Conservation (phyloP, 1,140 invertebrate genomes). For the Vanessa atalanta region DNA sequence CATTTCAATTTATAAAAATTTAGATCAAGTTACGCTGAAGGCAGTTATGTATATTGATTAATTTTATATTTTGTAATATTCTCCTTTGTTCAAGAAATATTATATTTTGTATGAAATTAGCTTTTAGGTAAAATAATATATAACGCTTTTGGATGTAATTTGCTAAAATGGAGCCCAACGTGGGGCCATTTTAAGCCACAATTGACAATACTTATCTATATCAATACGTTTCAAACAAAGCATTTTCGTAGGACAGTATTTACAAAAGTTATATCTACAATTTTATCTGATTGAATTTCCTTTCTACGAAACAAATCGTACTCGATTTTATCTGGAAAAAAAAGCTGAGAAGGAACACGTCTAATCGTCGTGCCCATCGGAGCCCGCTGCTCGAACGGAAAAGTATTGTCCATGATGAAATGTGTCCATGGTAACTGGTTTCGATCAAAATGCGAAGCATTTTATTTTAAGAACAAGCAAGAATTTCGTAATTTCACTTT, state of each 20-base stretch:
- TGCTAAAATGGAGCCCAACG: neutral
- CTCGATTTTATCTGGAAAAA: conserved; percentile 19
- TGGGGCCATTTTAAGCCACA: neutral
- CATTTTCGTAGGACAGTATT: neutral
- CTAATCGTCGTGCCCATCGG: conserved; percentile 14
- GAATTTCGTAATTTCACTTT: conserved; percentile 11
- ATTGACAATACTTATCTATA: neutral
- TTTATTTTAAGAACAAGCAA: conserved; percentile 1
- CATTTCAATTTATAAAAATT: no score
- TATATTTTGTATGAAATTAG: neutral
- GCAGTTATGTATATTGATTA: no score
- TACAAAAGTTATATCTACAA: conserved; percentile 8
- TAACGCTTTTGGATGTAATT: neutral
- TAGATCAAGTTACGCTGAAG: no score
- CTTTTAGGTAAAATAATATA: neutral
- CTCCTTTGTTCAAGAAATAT: neutral
- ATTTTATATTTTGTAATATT: neutral
- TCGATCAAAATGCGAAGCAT: neutral
- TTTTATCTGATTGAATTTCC: conserved; percentile 29
- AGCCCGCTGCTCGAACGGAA: conserved; percentile 18
- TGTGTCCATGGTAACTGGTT: conserved; percentile 16
- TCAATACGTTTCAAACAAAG: neutral
- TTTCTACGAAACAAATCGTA: conserved; percentile 7
- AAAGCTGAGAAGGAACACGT: neutral
- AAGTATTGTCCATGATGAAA: conserved; percentile 29